Base-by-base conservation (phyloP, 2,113 vertebrate genomes). In the Smithornis capensis region DNA sequence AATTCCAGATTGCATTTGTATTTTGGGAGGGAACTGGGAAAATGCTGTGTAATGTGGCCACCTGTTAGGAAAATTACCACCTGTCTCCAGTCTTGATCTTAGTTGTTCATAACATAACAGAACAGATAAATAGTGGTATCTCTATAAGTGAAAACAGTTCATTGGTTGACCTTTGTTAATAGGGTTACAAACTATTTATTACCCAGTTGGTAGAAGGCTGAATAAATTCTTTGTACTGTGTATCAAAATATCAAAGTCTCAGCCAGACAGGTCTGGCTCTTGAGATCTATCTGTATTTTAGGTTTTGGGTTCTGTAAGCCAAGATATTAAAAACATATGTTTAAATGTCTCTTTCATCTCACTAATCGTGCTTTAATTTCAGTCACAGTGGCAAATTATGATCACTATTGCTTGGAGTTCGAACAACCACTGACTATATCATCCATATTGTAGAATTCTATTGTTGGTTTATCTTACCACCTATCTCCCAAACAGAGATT, bases 31-130 rank as follows among this genome's bases (percentile, higher is more conserved):
- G 13, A 38, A 56, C 67, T 82, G 31, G 53, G 81, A 87, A 84
- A 82, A 62, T 50, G 50, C 74, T 87, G 37, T 55, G 70, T 76
- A 53, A 60, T 45, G 45, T 57, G n/a, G 65, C 69, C 89, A 94
- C 80, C 80, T 87, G 91, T 92, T 74, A 94, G 69, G 77, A 94
- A 92, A 92, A 95, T 79, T 62, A 65, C 82, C 63, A 85, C 80
- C 49, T 94, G 65, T 69, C 81, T 71, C 42, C 53, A 50, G 12
- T 55, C 69, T 84, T 69, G 31, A 63, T 89, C 53, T 83, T 60
- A 45, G 45, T 25, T 3, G 23, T 91, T 87, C n/a, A 33, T 80
- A 85, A 57, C 31, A 64, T 76, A 82, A 31, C 17, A 80, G 40
- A 47, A 64, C 14, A 70, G 38, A 82, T 83, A 75, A 94, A 62